These are phyloP conservation scores for Heloderma charlesbogerti DNA, from an alignment of 2,113 vertebrate species.

Conservation along the genomic window DNA sequence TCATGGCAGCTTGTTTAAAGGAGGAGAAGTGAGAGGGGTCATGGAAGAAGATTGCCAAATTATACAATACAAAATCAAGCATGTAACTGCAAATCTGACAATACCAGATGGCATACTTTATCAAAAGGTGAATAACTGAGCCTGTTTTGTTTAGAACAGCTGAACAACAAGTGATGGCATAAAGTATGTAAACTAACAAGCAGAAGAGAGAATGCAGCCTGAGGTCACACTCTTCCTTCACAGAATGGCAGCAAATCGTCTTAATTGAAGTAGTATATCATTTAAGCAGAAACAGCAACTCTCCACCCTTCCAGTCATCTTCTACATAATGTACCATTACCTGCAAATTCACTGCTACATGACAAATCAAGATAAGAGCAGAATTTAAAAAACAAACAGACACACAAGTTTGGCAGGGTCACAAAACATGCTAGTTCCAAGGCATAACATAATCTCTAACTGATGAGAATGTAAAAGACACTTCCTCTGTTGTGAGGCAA, in stretches of 20 bases:
- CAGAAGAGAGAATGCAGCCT: not conserved
- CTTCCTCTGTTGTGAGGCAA: not conserved
- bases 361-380: not conserved
- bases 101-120: not conserved
- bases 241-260: rapidly evolving
- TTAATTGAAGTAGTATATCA: not conserved
- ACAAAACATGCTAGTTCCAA: not conserved
- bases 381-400: not conserved
- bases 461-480: not conserved
- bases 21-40: not conserved
- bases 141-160: constrained; percentile 40
- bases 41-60: not conserved
- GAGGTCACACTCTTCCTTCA: not conserved
- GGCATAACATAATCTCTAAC: rapidly evolving
- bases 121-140: constrained; percentile 33
- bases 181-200: constrained; percentile 13
- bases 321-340: constrained; percentile 32
- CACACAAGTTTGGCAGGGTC: constrained; percentile 11
- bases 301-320: not conserved
- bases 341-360: constrained; percentile 5
- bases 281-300: not conserved
- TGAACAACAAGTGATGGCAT: constrained; percentile 22
- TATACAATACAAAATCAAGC: constrained; percentile 24
- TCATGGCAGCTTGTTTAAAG: constrained; percentile 18
- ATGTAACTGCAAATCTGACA: constrained; percentile 41